Evolutionary conservation across 1,140 invertebrate species (phyloP).

Genomic region (Platyura marginata): DNA sequence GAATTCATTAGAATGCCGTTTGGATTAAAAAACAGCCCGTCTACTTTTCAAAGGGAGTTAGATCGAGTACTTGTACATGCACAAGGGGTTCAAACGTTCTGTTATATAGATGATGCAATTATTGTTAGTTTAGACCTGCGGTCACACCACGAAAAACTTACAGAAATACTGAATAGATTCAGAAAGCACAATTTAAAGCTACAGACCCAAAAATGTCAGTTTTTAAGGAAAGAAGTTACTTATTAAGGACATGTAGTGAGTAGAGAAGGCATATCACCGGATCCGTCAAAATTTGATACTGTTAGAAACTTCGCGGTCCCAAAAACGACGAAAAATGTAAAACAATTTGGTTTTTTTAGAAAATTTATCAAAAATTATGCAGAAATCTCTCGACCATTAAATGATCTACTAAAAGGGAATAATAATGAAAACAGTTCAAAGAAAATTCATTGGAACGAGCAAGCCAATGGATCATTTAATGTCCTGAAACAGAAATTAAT

Average conservation of each 20-base stretch:
- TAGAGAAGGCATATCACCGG: conserved; percentile 4
- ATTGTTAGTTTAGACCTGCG: conserved; percentile 17
- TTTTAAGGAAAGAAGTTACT: conserved; percentile 11
- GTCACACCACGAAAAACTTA: conserved; percentile 15
- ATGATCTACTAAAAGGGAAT: too few relatives aligned
- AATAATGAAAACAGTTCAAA: too few relatives aligned
- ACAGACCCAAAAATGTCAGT: conserved; percentile 4
- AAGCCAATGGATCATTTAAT: too few relatives aligned
- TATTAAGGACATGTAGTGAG: conserved; percentile 18
- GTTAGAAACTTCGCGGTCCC: conserved; percentile 11
- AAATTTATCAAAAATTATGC: conserved; percentile 7
- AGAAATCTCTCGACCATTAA: conserved; percentile 3
- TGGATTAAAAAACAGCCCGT: conserved; percentile 23
- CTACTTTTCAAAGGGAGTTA: conserved; percentile 26
- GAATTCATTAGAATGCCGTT: conserved; percentile 25
- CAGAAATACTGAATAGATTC: conserved; percentile 14
- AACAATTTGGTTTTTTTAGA: conserved; percentile 13
- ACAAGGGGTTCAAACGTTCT: conserved; percentile 13
- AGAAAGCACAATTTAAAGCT: conserved; percentile 8
- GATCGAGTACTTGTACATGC: conserved; percentile 17
- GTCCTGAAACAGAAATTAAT: too few relatives aligned
- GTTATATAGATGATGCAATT: conserved; percentile 26
- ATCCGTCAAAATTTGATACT: conserved; percentile 11
- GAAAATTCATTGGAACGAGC: too few relatives aligned
- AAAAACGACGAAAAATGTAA: conserved; percentile 12